Base-by-base conservation (phyloP, 2,888 invertebrate genomes). In the Piscicola geometra region DNA sequence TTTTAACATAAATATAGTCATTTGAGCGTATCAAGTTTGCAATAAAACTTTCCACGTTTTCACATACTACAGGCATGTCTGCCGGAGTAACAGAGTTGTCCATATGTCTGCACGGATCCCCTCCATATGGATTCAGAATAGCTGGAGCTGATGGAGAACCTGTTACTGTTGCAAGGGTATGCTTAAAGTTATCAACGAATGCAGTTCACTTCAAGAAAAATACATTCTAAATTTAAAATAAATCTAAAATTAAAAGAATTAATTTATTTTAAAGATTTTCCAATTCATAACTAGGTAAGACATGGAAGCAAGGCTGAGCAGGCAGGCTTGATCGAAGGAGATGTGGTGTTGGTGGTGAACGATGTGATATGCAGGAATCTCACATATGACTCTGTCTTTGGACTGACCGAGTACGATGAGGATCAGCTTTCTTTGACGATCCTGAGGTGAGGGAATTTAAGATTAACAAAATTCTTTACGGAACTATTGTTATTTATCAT, bases 291-390 rank as follows among this genome's bases (percentile, higher is more conserved):
- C 41, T 64, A 73, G 73, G 73, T 73, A n/a, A 73, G 73, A 64
- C 52, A 64, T 3, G 73, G 56, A 67, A 76, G 76, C 52, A 76
- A 76, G 50, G 73, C 76, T 32, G 64, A 73, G 25, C 66, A 73
- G 32, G 35, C 73, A 9, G 76, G 76, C 28, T 47, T 76, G 32
- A 28, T 41, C 9, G 76, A 76, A 50, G 73, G 73, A n/a, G 76
- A 76, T 66, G 76, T 73, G 35, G 68, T 76, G 30, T 64, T 76
- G 50, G 76, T 68, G 21, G 60, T 76, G n/a, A 76, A 76, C 35
- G 72, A 60, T 50, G 33, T 73, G 47, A n/a, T 60, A 28, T 67
- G 73, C 30, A 33, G 50, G 66, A 72, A 36, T 12, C 36, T 76
- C 28, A 68, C 60, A 28, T 71, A 76, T 33, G 15, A 56, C 18